Evolutionary conservation across 2,797 vertebrate species (phyloP).

Genomic region (Geotria australis): DNA sequence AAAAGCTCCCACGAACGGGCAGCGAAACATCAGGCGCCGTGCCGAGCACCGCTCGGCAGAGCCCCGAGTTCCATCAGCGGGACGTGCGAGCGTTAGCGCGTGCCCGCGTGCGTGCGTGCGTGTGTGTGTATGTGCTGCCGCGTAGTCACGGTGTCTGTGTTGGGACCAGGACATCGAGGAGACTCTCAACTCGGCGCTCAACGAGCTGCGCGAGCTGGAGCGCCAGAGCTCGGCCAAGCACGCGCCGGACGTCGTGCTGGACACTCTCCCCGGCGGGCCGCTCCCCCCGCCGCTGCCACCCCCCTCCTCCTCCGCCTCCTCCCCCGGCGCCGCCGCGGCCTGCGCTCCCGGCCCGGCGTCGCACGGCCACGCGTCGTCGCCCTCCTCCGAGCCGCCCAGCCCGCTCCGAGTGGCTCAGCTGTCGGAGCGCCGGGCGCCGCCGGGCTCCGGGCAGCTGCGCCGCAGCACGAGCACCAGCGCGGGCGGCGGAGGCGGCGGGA

Average conservation of each 20-base stretch:
- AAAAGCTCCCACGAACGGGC: too few relatives aligned
- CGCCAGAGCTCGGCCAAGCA: constrained; percentile 57
- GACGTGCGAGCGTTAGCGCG: too few relatives aligned
- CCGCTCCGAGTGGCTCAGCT: too few relatives aligned
- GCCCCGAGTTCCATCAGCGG: too few relatives aligned
- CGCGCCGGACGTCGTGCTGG: constrained; percentile 68
- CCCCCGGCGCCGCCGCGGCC: not conserved
- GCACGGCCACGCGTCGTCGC: too few relatives aligned
- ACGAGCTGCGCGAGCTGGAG: constrained; percentile 56
- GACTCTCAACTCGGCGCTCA: constrained; percentile 49
- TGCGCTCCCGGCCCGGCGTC: not conserved
- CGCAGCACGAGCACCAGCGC: too few relatives aligned
- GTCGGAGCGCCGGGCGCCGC: too few relatives aligned
- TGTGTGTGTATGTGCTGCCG: not conserved
- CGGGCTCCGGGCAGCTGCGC: too few relatives aligned
- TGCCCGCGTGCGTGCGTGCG: not conserved
- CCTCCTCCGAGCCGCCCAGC: too few relatives aligned
- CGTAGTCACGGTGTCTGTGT: not conserved
- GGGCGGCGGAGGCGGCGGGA: not conserved
- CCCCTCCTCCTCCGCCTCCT: not conserved
- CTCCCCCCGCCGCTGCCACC: not conserved
- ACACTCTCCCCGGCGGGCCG: constrained; percentile 21
- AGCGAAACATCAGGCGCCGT: too few relatives aligned
- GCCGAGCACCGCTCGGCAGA: too few relatives aligned
- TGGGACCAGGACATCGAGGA: constrained; percentile 62